A percentile compares a stretch with the other conserved stretches of the same genome.
These are phyloP conservation scores for Bugula neritina DNA, from an alignment of 2,888 invertebrate species.

Conservation along the genomic window DNA sequence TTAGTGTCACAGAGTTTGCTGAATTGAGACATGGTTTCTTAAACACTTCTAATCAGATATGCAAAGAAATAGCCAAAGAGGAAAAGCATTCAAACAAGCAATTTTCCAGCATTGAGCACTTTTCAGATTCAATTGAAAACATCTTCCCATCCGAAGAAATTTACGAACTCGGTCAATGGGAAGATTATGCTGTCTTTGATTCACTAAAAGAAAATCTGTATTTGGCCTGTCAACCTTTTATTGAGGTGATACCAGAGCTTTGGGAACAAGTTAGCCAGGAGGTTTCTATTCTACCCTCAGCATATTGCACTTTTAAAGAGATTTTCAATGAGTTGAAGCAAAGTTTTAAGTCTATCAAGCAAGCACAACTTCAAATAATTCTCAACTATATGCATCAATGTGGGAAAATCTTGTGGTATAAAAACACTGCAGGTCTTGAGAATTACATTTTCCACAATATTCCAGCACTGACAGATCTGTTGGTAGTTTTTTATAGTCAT, in stretches of 20 bases:
- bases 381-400: not conserved
- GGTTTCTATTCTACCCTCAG: not conserved
- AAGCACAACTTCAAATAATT: not conserved
- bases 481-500: not conserved
- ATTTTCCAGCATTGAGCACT: not conserved
- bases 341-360: not conserved
- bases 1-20: not conserved
- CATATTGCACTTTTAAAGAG: not conserved
- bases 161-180: not conserved
- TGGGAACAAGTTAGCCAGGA: not conserved
- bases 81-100: not conserved
- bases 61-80: not conserved
- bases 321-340: not conserved
- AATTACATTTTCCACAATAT: not conserved
- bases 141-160: not conserved
- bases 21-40: not conserved
- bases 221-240: not conserved
- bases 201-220: not conserved
- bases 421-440: not conserved
- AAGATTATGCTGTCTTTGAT: not conserved
- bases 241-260: not conserved
- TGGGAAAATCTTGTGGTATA: not conserved
- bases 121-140: not conserved
- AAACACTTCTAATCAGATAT: not conserved
- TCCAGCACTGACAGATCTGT: not conserved